Percentiles rank a stretch among this genome's conserved stretches.
Evolutionary conservation across 2,888 invertebrate species (phyloP).

Genomic region (Tenthredo amoena): DNA sequence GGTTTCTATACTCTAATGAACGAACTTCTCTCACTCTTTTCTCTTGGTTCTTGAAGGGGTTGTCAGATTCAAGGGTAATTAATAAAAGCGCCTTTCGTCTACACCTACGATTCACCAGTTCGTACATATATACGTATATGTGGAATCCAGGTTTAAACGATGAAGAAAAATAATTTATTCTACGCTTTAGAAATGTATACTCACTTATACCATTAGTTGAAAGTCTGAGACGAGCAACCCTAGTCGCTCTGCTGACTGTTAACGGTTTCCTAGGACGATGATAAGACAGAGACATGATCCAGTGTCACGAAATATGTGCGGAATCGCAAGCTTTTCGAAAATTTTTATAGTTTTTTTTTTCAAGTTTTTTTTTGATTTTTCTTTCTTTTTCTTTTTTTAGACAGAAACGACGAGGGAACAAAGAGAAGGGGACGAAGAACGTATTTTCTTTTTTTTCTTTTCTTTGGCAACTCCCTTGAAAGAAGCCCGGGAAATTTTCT

Average conservation of each 20-base stretch:
- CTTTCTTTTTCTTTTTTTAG: not conserved
- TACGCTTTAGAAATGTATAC: slow-evolving; percentile 59
- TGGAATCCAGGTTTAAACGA: not conserved
- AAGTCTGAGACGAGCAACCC: slow-evolving; percentile 73
- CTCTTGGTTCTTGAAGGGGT: not conserved
- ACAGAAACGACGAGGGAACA: not conserved
- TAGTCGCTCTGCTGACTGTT: slow-evolving; percentile 73
- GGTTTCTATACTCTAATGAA: not conserved
- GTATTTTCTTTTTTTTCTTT: not conserved
- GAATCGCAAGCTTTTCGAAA: not conserved
- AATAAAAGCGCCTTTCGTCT: slow-evolving; percentile 4
- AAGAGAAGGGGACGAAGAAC: not conserved
- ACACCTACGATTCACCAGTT: not conserved
- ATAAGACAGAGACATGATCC: slow-evolving; percentile 66
- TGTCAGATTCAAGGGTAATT: not conserved
- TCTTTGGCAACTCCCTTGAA: not conserved
- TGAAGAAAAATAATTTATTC: not conserved
- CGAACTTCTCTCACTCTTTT: not conserved
- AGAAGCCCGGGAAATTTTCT: not conserved
- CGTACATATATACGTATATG: not conserved
- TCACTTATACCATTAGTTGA: slow-evolving; percentile 71
- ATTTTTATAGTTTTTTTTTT: not conserved
- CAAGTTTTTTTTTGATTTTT: not conserved
- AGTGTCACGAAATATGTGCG: not conserved
- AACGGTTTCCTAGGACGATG: slow-evolving; percentile 72